These are phyloP conservation scores for Eledone cirrhosa DNA, from an alignment of 2,888 invertebrate genomes.

Conservation along the genomic window DNA sequence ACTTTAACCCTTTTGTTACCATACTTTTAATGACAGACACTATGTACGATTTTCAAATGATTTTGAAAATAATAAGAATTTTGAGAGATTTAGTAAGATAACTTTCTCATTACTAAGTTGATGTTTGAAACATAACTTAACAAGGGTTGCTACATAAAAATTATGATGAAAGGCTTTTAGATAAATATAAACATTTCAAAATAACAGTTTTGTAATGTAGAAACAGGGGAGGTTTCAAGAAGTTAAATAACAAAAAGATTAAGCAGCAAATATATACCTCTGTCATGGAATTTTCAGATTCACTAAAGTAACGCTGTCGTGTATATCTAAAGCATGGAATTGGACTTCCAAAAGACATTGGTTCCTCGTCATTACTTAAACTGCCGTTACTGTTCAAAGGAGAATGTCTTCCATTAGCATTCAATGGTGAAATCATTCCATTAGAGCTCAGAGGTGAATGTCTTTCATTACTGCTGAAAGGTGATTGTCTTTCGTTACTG, in stretches of 20 bases:
- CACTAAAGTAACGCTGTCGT: conserved; percentile 44
- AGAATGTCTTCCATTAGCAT: background rate
- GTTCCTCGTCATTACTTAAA: conserved; percentile 49
- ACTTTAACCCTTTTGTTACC: too few species aligned
- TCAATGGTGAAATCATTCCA: conserved; percentile 31
- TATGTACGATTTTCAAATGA: too few species aligned
- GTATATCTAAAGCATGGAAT: conserved; percentile 31
- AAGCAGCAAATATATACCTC: conserved; percentile 45
- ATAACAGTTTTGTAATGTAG: background rate
- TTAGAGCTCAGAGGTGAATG: background rate
- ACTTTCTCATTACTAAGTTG: too few species aligned
- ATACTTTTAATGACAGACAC: too few species aligned
- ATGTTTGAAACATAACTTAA: too few species aligned
- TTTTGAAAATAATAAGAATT: too few species aligned
- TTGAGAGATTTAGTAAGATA: too few species aligned
- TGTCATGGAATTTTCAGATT: conserved; percentile 51
- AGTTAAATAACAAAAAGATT: too few species aligned
- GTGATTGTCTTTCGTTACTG: conserved; percentile 31
- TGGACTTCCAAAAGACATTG: conserved; percentile 52
- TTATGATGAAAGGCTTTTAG: too few species aligned
- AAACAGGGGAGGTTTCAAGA: too few species aligned
- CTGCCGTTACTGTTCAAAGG: conserved; percentile 37
- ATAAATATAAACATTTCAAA: too few species aligned
- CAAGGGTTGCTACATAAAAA: too few species aligned
- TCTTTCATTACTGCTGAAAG: background rate